Base-by-base conservation (phyloP, 2,797 vertebrate genomes). In the Monodelphis domestica region DNA sequence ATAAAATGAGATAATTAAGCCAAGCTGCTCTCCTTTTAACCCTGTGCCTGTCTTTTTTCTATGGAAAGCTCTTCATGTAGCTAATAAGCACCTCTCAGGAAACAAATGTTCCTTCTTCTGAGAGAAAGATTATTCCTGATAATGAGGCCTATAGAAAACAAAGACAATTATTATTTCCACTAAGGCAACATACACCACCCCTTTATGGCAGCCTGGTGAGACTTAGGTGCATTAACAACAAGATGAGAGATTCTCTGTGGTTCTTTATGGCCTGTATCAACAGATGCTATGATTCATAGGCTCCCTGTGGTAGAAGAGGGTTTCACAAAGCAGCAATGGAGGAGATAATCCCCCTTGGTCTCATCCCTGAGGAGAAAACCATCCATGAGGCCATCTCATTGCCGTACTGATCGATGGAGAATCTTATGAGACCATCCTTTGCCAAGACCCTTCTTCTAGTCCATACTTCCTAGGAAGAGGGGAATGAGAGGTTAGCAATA, bases 271-370 rank as follows among this genome's bases (percentile, higher is more conserved):
- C 93, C 88, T 89, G 2, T 78, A 54, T 93, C 96, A 97, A 97
- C 97, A 95, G 90, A 94, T 78, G 94, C 94, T 56, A 33, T 97
- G 97, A 97, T 52, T 97, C 97, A 97, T 45, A 26, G 52, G 33
- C 87, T 94, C 93, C 91, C 51, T 17, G 50, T 91, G 92, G 94
- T 96, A 93, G 91, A 92, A 57, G 93, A 97, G 96, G 96, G 59
- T 95, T 91, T 91, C 89, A 57, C 56, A 53, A 87, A 95, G 54
- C 89, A 63, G 90, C 28, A 0, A 12, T 9, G 28, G 70, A 87
- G 89, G 70, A 94, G 63, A 91, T 91, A 53, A 70, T 50, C 45
- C 33, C 38, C 57, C 24, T 63, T 56, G 50, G 55, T 56, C 57
- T 88, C 52, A n/a, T 45, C 88, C 33, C 14, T 91, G 50, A 38